Percentiles rank a stretch among this genome's conserved stretches.
Evolutionary conservation across 2,113 vertebrate genomes (phyloP).

Genomic region (Strix uralensis): DNA sequence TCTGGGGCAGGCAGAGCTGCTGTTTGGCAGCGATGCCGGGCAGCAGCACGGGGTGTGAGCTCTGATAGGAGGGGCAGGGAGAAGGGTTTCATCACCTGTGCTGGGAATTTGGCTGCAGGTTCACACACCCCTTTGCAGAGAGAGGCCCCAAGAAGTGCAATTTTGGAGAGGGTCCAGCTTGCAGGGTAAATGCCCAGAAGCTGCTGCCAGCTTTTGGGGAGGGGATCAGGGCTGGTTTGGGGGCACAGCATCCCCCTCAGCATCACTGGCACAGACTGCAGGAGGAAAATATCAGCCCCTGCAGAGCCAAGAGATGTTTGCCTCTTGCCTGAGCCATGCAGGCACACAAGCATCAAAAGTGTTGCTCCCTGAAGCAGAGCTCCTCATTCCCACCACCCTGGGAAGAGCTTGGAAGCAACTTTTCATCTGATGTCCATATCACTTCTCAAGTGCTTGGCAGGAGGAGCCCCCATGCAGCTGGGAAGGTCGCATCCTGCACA

Average conservation of each 20-base stretch:
- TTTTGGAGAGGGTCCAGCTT: background rate
- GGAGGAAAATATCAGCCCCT: background rate
- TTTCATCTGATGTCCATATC: background rate
- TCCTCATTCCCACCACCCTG: background rate
- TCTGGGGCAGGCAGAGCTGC: background rate
- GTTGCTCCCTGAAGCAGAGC: background rate
- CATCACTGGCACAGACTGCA: background rate
- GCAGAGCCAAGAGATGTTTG: background rate
- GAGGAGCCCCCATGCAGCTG: background rate
- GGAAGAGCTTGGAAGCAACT: background rate
- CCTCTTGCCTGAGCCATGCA: background rate
- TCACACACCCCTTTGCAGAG: rapidly evolving
- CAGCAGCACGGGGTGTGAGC: rapidly evolving
- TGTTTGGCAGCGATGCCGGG: background rate
- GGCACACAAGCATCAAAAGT: background rate
- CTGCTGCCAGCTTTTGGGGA: background rate
- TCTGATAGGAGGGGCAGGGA: background rate
- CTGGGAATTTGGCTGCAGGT: background rate
- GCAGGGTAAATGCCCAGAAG: background rate
- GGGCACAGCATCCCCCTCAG: background rate
- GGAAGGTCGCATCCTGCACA: background rate
- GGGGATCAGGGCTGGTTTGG: background rate
- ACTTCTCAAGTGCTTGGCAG: background rate
- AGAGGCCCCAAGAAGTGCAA: background rate
- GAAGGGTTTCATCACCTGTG: background rate